Base-by-base conservation (phyloP, 1,140 invertebrate genomes). In the Brachionus rotundiformis region DNA sequence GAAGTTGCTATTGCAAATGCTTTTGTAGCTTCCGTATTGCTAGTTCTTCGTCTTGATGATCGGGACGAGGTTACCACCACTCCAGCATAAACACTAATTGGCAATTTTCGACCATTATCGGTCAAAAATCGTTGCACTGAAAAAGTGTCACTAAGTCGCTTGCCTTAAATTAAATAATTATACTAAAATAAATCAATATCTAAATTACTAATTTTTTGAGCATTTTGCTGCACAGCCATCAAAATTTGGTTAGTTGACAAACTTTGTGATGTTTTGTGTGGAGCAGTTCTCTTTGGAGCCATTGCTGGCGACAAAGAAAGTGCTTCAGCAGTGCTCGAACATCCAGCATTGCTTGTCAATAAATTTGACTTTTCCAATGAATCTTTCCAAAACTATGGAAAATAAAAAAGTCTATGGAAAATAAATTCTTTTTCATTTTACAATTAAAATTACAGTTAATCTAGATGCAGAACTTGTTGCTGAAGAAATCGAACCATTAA, bases 1-100 rank as follows among this genome's bases (percentile, higher is more conserved):
- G 94, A 94, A 0, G 94, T 95, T 0, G 94, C 94, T 8, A 94
- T 94, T 5, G 95, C 95, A 88, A 96, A 96, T 1, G 95, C 95
- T 16, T 92, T 92, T 11, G 94, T 93, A 13, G 94, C 94, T 25
- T 92, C 93, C 0, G 94, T 94, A 10, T 93, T 95, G 86, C 94
- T 95, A 85, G 93, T 94, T 90, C 94, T 93, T 88, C 94, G 87
- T 84, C 95, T 93, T 1, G 94, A 95, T 85, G 94, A 92, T 54
- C 94, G 88, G 84, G 93, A 95, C 29, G 94, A 95, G 0, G 94
- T 96, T n/a, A 96, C 94, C 10, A 96, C 94, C 7, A 95, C 94
- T 3, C 95, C 95, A 13, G 88, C 88, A 61, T 86, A 85, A 77
- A 87, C 85, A 80, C 84, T 81, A 71, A 87, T 85, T 83, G 88